Evolutionary conservation across 2,113 vertebrate species (phyloP).

Genomic region (Macrotis lagotis): DNA sequence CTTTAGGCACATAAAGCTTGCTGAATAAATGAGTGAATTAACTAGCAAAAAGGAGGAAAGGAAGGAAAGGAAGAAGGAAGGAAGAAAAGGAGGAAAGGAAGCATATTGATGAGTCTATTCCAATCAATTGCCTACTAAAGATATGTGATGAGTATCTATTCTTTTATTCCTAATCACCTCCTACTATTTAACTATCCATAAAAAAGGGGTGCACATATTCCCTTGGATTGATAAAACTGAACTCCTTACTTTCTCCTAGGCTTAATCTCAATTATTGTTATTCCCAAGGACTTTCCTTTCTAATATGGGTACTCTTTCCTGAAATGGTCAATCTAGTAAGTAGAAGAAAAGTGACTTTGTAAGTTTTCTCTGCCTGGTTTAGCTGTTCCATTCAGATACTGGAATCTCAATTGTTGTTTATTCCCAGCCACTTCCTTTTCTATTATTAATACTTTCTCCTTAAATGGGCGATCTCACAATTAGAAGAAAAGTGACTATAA

Average conservation of each 20-base stretch:
- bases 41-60: not conserved
- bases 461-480: not conserved
- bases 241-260: not conserved
- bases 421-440: not conserved
- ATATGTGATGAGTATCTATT: not conserved
- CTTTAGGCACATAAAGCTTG: not conserved
- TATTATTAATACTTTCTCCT: not conserved
- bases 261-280: not conserved
- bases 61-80: not conserved
- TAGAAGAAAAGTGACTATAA: not conserved
- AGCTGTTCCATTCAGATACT: not conserved
- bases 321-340: not conserved
- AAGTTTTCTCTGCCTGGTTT: not conserved
- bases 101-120: not conserved
- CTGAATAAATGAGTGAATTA: not conserved
- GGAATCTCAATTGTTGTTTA: not conserved
- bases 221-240: not conserved
- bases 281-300: not conserved
- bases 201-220: not conserved
- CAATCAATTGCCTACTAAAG: not conserved
- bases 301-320: not conserved
- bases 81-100: not conserved
- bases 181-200: not conserved
- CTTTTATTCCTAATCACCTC: not conserved
- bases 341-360: not conserved